phyloP scores from a whole-genome alignment of 2,888 invertebrate genomes.

The Mycogona germanica region DNA sequence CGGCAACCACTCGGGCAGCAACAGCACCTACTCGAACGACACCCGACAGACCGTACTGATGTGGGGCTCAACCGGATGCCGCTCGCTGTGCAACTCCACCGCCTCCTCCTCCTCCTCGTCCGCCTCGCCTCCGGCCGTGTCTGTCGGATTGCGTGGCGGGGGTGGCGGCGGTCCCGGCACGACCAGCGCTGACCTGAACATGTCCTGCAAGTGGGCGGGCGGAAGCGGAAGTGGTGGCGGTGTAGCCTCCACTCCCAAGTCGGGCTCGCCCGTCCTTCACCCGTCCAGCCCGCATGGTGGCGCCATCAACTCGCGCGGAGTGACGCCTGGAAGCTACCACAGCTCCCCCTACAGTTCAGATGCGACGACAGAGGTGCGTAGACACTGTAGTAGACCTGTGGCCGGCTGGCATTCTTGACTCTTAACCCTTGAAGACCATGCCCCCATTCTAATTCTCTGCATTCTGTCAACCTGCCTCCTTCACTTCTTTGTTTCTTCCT shows the following conservation, averaged over 20 bases:
- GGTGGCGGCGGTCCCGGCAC: neutral
- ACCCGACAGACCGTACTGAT: conserved; percentile 79
- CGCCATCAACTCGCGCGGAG: conserved; percentile 24
- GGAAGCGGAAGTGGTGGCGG: conserved; percentile 26
- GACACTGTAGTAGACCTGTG: too few species aligned
- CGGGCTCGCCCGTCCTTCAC: conserved; percentile 28
- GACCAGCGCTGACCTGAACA: neutral
- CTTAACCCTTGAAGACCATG: too few species aligned
- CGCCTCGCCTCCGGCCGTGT: neutral
- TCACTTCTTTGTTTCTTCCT: too few species aligned
- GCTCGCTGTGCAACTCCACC: conserved; percentile 13
- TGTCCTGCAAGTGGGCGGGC: conserved; percentile 19
- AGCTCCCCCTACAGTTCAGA: conserved; percentile 1
- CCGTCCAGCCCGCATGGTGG: conserved; percentile 20
- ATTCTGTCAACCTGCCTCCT: too few species aligned
- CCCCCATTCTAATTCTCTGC: too few species aligned
- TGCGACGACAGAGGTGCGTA: too few species aligned
- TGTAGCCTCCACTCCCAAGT: conserved; percentile 29
- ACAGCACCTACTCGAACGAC: conserved; percentile 36
- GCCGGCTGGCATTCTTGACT: too few species aligned
- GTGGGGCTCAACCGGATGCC: conserved; percentile 53
- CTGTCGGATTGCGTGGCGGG: too few species aligned
- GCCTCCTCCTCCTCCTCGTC: conserved; percentile 9
- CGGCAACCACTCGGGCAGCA: too few species aligned
- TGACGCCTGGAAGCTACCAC: conserved; percentile 1